These are phyloP conservation scores for Pomatostomus ruficeps DNA, from an alignment of 2,113 vertebrate genomes.

Conservation along the genomic window DNA sequence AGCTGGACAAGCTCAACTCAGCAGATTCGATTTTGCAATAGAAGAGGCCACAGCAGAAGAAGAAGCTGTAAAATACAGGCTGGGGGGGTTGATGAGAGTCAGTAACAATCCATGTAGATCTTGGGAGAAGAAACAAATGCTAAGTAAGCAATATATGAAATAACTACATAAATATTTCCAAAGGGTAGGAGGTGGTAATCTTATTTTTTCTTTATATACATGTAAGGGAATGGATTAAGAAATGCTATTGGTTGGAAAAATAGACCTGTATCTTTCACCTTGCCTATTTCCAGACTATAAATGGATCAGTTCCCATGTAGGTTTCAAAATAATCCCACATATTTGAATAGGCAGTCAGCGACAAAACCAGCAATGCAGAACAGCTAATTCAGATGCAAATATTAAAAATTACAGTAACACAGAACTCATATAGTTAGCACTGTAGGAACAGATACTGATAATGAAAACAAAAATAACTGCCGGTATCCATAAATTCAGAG, in stretches of 20 bases:
- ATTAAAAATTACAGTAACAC: neutral
- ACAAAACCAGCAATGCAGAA: neutral
- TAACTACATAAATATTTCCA: neutral
- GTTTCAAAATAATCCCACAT: neutral
- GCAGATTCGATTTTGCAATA: neutral
- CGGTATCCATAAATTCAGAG: neutral
- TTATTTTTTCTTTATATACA: neutral
- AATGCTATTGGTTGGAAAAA: neutral
- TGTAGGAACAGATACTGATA: neutral
- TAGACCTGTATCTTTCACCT: neutral
- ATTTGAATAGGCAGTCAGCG: neutral
- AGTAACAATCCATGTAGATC: neutral
- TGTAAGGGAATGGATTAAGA: neutral
- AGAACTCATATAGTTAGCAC: neutral
- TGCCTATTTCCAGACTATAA: neutral
- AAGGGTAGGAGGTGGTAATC: neutral
- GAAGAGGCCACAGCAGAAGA: neutral
- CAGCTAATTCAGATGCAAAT: neutral
- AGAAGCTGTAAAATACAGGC: neutral
- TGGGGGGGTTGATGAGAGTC: neutral
- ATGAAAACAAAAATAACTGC: neutral
- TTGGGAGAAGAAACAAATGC: neutral
- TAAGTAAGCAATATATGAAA: neutral
- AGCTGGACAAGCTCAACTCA: neutral
- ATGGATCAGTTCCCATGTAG: neutral